A percentile compares a stretch with the other conserved stretches of the same genome.
Conservation (phyloP, 2,888 invertebrate species). For the Microdon myrmicae region DNA sequence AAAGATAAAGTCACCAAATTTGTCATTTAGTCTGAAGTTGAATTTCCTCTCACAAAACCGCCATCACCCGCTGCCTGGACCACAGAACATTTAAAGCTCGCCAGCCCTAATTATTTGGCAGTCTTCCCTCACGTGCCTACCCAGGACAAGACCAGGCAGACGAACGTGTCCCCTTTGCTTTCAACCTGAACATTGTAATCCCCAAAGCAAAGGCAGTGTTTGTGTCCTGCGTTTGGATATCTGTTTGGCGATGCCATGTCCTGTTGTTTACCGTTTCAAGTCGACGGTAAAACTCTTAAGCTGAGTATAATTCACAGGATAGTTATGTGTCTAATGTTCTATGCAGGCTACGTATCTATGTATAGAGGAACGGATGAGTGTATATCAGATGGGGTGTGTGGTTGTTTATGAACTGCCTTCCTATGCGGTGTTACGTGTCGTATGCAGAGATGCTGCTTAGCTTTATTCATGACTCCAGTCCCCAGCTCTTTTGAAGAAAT, state of each 20-base stretch:
- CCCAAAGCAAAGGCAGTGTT: constrained; percentile 4
- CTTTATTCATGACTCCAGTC: constrained; percentile 20
- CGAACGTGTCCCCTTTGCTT: constrained; percentile 3
- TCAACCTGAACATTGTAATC: constrained; percentile 25
- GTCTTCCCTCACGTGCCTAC: constrained; percentile 13
- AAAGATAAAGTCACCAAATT: constrained; percentile 30
- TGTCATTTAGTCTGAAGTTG: constrained; percentile 27
- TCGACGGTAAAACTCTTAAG: constrained; percentile 16
- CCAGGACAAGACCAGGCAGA: constrained; percentile 7
- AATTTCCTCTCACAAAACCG: not conserved
- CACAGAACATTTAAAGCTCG: constrained; percentile 5
- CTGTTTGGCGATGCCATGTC: constrained; percentile 17
- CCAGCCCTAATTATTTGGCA: constrained; percentile 33
- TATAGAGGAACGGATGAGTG: too few relatives aligned
- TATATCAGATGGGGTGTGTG: too few relatives aligned
- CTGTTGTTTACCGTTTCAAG: constrained; percentile 26
- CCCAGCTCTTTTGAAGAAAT: constrained; percentile 21
- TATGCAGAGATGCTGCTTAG: not conserved
- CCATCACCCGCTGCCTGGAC: not conserved
- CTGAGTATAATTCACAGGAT: constrained; percentile 19
- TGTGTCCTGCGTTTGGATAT: constrained; percentile 3
- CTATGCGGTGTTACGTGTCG: constrained; percentile 4
- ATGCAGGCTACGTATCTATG: constrained; percentile 5
- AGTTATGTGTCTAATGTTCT: constrained; percentile 11
- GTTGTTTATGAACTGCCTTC: constrained; percentile 16